Percentiles rank a stretch among this genome's conserved stretches.
These are phyloP conservation scores for Rhagonycha fulva DNA, from an alignment of 2,888 invertebrate species.

Conservation along the genomic window DNA sequence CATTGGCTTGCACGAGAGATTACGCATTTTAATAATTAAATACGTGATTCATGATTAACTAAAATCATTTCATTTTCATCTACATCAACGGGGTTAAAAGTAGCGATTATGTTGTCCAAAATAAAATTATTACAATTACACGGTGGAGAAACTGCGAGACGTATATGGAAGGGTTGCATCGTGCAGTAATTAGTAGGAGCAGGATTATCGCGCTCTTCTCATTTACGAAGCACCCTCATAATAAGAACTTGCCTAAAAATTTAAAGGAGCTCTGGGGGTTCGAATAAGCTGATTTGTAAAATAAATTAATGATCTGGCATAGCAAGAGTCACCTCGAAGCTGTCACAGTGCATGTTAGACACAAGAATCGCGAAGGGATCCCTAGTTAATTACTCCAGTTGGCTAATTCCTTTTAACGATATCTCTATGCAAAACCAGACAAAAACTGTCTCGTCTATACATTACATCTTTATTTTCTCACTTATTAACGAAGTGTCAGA, in stretches of 20 bases:
- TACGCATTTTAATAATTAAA: constrained; percentile 40
- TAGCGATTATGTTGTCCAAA: constrained; percentile 12
- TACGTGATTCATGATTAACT: constrained; percentile 35
- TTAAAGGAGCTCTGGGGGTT: constrained; percentile 50
- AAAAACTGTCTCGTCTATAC: constrained; percentile 19
- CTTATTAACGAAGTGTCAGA: constrained; percentile 1
- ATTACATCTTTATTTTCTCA: constrained; percentile 9
- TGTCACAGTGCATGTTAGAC: constrained; percentile 55
- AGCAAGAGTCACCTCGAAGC: constrained; percentile 54
- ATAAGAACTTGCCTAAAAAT: constrained; percentile 50
- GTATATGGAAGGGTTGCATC: constrained; percentile 38
- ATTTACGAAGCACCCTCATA: constrained; percentile 50
- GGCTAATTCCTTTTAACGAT: constrained; percentile 55
- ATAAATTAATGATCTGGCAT: constrained; percentile 56
- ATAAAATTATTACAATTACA: constrained; percentile 25
- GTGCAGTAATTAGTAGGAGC: constrained; percentile 49
- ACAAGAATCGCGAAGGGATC: constrained; percentile 45
- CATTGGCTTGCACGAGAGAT: constrained; percentile 36
- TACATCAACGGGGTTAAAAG: not conserved
- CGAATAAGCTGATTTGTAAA: constrained; percentile 57
- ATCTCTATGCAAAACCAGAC: constrained; percentile 52
- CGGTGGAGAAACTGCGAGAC: constrained; percentile 20
- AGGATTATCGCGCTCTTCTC: constrained; percentile 51
- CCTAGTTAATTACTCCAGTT: constrained; percentile 54
- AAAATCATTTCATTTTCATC: not conserved